Base-by-base conservation (phyloP, 1,140 invertebrate species). In the Drosophila murphyi region DNA sequence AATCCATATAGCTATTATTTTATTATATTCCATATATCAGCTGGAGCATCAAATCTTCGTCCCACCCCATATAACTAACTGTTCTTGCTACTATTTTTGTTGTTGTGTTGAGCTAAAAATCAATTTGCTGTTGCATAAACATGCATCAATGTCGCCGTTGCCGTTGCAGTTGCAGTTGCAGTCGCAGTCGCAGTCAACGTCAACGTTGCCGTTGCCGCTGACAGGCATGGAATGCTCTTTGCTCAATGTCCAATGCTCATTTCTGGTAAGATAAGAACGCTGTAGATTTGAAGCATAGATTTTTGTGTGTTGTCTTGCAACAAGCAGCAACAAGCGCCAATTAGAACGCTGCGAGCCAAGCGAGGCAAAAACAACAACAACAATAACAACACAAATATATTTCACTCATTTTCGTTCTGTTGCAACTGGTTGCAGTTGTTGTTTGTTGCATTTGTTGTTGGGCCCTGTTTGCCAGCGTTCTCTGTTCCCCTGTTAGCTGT, bases 91-190 rank as follows among this genome's bases (percentile, higher is more conserved):
- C 1, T 1, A 3, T 39, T 52, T 50, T 34, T 48, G 28, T 47
- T 35, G 61, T 67, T 79, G 61, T n/a, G 51, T 47, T 8, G 32
- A 55, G 41, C 47, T 72, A 60, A 80, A 76, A 89, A 89, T 89
- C 86, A 85, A 89, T 90, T 88, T 89, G 85, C 71, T 78, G 80
- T 89, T 75, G 75, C 78, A 89, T 85, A 78, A 89, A 81, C 85
- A 81, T 89, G 80, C 80, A 83, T 81, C 85, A 89, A 83, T 78
- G 85, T 86, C 73, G 52, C 56, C 56, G 70, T 12, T 39, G 20
- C 6, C 7, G 32, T 55, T 7, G 4, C 3, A 3, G 10, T 32
- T 7, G 41, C n/a, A 3, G 45, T 35, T 34, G 31, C 31, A 10
- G 31, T 37, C 12, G 57, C 28, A 34, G 54, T 56, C 3, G 39